Evolutionary conservation across 2,113 vertebrate species (phyloP).

Genomic region (Paradisaea rubra): DNA sequence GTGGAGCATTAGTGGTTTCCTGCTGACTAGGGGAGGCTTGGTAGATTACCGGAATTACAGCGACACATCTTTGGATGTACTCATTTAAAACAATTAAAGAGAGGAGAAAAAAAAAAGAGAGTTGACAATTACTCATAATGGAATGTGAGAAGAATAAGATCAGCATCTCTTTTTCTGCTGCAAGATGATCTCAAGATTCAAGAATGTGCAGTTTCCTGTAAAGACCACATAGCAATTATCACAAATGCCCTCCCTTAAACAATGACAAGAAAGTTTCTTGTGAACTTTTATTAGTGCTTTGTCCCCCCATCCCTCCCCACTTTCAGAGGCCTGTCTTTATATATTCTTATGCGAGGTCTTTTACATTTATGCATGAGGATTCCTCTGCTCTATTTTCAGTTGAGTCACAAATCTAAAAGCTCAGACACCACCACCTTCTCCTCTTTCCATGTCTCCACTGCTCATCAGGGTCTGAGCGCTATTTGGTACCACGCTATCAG

Average conservation of each 20-base stretch:
- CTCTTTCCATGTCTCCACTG: rapidly evolving
- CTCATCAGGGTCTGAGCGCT: rapidly evolving
- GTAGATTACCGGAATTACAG: background rate
- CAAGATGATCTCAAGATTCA: background rate
- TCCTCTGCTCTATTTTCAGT: background rate
- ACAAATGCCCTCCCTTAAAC: background rate
- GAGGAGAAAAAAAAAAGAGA: background rate
- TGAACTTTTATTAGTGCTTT: background rate
- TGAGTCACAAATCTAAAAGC: background rate
- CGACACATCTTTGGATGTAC: background rate
- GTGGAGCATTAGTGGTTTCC: background rate
- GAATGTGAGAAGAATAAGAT: constrained; percentile 30
- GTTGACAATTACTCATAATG: background rate
- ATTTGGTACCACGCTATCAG: rapidly evolving
- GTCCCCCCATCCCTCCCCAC: background rate
- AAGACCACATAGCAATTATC: background rate
- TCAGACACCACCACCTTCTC: background rate
- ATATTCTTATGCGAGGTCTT: rapidly evolving
- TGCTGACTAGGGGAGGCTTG: background rate
- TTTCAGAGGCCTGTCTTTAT: background rate
- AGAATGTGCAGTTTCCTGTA: constrained; percentile 20
- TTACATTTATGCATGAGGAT: background rate
- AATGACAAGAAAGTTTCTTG: background rate
- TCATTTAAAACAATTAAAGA: background rate
- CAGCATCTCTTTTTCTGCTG: constrained; percentile 7